Evolutionary conservation across 2,888 invertebrate genomes (phyloP).

Genomic region (Candidula unifasciata): DNA sequence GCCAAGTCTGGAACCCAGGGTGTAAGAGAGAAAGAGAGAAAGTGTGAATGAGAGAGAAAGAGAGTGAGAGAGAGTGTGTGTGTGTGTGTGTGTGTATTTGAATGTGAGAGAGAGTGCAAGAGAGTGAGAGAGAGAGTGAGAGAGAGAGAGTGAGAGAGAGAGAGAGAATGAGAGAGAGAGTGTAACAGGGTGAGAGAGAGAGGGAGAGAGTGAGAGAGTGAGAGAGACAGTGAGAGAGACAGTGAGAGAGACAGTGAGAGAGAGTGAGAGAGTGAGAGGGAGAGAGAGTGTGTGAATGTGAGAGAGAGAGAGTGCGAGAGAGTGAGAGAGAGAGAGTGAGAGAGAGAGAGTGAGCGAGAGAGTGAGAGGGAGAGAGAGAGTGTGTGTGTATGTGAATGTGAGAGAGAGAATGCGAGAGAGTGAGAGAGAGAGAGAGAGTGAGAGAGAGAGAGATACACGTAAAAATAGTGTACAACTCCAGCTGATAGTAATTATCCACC

Average conservation of each 20-base stretch:
- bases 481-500: too few species aligned
- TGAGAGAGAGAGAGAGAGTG: background rate
- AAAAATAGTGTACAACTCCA: too few species aligned
- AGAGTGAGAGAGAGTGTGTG: too few species aligned
- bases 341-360: constrained; percentile 37
- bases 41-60: too few species aligned
- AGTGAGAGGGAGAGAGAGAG: constrained; percentile 30
- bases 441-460: background rate
- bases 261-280: constrained; percentile 13
- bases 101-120: too few species aligned
- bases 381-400: background rate
- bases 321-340: constrained; percentile 8
- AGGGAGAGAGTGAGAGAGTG: background rate
- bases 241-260: background rate
- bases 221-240: constrained; percentile 27
- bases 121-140: too few species aligned
- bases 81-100: too few species aligned
- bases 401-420: background rate
- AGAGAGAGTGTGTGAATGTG: background rate
- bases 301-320: constrained; percentile 10
- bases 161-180: background rate
- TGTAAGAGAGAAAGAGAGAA: too few species aligned
- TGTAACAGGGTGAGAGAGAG: background rate
- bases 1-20: too few species aligned
- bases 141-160: too few species aligned